Conservation (phyloP, 1,140 invertebrate species). For the Trichonephila inaurata region DNA sequence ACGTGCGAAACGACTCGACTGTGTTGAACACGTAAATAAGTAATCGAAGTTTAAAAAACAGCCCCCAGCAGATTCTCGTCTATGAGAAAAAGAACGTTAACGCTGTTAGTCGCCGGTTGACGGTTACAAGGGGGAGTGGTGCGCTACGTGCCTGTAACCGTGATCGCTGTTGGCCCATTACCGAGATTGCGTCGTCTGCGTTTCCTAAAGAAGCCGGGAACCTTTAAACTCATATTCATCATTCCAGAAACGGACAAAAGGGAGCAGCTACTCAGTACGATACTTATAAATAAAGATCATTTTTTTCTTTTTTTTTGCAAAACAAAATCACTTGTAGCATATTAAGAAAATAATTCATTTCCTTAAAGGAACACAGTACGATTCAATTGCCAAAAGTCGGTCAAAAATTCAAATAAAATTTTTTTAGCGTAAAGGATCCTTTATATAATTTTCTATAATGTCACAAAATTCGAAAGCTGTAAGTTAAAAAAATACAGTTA, state of each 20-base stretch:
- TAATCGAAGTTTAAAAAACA: constrained; percentile 72
- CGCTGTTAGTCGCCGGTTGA: constrained; percentile 67
- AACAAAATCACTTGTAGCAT: too few relatives aligned
- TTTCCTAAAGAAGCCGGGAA: constrained; percentile 68
- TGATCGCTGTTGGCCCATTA: constrained; percentile 71
- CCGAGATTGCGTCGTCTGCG: constrained; percentile 71
- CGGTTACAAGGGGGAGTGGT: constrained; percentile 65
- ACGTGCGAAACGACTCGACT: constrained; percentile 65
- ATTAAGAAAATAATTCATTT: too few relatives aligned
- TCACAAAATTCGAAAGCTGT: too few relatives aligned
- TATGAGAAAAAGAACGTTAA: constrained; percentile 69
- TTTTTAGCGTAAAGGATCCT: too few relatives aligned
- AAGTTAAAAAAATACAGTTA: too few relatives aligned
- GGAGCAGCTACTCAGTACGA: constrained; percentile 23
- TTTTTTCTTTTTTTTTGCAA: neutral
- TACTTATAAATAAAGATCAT: neutral
- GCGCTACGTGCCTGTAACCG: constrained; percentile 62
- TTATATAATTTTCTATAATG: too few relatives aligned
- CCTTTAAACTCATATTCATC: constrained; percentile 73
- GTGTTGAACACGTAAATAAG: constrained; percentile 70
- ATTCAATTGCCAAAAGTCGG: too few relatives aligned
- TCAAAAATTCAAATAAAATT: too few relatives aligned
- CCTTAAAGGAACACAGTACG: too few relatives aligned
- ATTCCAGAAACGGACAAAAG: constrained; percentile 36
- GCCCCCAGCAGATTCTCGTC: constrained; percentile 27